Evolutionary conservation across 2,797 vertebrate genomes (phyloP).

Genomic region (Steatocranus sp.): DNA sequence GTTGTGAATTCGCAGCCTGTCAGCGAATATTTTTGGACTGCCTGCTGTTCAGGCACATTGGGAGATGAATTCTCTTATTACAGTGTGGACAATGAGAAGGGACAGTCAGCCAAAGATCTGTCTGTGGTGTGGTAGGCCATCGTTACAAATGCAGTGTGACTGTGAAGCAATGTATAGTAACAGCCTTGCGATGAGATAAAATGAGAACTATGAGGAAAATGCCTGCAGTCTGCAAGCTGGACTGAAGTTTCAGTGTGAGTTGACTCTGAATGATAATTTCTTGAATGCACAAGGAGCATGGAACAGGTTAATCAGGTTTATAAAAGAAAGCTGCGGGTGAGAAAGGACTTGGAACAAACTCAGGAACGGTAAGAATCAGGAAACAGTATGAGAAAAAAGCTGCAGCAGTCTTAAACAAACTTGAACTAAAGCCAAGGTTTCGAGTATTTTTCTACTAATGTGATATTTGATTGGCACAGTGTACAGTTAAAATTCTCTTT

Average conservation of each 20-base stretch:
- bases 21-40: constrained; percentile 4
- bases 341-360: constrained; percentile 15
- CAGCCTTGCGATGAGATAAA: not conserved
- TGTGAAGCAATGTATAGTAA: not conserved
- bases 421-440: not conserved
- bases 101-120: constrained; percentile 14
- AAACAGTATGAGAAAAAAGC: not conserved
- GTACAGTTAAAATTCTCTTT: not conserved
- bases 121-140: not conserved
- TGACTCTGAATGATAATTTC: not conserved
- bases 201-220: not conserved
- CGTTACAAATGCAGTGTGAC: not conserved
- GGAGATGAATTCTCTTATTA: constrained; percentile 2
- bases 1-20: not conserved
- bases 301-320: constrained; percentile 48
- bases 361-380: constrained; percentile 19
- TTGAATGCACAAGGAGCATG: not conserved
- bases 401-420: not conserved
- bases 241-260: not conserved
- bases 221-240: not conserved
- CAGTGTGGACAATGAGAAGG: not conserved
- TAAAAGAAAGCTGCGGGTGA: not conserved
- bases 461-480: not conserved
- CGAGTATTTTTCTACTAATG: not conserved
- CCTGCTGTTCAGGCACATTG: constrained; percentile 4